phyloP scores from a whole-genome alignment of 2,888 invertebrate species.

The Pyrochroa serraticornis region DNA sequence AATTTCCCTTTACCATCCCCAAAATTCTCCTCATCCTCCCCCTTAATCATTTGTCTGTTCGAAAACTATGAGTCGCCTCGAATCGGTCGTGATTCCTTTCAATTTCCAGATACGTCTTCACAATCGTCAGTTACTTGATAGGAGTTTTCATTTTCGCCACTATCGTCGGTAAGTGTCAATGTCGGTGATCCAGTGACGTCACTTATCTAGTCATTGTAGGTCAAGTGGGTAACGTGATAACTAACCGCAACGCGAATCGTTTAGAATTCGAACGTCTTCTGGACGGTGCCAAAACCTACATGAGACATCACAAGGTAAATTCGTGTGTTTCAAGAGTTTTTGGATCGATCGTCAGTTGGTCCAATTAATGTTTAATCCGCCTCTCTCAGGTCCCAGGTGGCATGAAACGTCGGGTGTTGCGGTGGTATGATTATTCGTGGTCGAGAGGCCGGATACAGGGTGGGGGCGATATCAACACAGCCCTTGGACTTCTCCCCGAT shows the following conservation, averaged over 20 bases:
- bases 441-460: constrained; percentile 94
- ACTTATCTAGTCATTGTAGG: constrained; percentile 60
- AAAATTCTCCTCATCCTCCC: constrained; percentile 11
- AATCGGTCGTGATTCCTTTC: constrained; percentile 25
- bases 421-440: constrained; percentile 99
- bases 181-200: not conserved
- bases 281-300: constrained; percentile 96
- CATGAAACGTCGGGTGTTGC: constrained; percentile 92
- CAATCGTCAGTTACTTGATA: constrained; percentile 95
- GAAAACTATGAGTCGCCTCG: constrained; percentile 54
- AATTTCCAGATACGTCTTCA: constrained; percentile 88
- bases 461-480: constrained; percentile 95
- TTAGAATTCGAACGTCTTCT: constrained; percentile 92
- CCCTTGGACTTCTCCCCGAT: constrained; percentile 89
- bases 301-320: constrained; percentile 90
- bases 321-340: no score
- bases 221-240: constrained; percentile 97
- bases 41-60: constrained; percentile 47
- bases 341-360: no score
- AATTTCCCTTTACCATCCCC: not conserved
- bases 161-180: constrained; percentile 76
- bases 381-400: constrained; percentile 78
- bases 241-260: constrained; percentile 94
- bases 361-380: not conserved
- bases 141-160: constrained; percentile 98